Evolutionary conservation across 2,888 invertebrate genomes (phyloP).

Genomic region (Nematopogon swammerdamellus): DNA sequence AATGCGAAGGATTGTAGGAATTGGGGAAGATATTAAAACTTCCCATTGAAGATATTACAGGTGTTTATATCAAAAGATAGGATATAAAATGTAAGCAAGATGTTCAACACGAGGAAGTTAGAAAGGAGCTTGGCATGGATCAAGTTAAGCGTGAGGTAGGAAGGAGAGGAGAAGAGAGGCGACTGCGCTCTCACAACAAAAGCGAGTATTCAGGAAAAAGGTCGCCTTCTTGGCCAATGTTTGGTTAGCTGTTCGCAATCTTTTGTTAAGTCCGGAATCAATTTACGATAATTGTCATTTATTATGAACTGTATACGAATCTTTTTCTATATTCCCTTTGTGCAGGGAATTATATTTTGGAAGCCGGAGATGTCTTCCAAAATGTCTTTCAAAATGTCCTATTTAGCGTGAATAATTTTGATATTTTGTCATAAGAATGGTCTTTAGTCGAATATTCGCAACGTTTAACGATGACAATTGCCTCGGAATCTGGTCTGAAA

Average conservation of each 20-base stretch:
- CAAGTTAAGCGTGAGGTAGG: too few species aligned
- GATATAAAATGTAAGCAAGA: too few species aligned
- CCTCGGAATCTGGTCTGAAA: background rate
- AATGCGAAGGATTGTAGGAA: too few species aligned
- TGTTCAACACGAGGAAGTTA: too few species aligned
- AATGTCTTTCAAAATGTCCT: constrained; percentile 23
- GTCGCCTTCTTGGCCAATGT: constrained; percentile 58
- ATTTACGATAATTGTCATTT: constrained; percentile 57
- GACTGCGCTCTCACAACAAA: background rate
- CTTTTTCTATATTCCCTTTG: constrained; percentile 37
- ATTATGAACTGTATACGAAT: constrained; percentile 56
- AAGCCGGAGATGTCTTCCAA: background rate
- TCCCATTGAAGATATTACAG: too few species aligned
- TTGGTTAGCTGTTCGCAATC: constrained; percentile 61
- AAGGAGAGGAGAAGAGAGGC: too few species aligned
- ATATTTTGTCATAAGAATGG: constrained; percentile 25
- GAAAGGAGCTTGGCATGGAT: too few species aligned
- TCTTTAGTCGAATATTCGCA: background rate
- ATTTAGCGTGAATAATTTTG: constrained; percentile 39
- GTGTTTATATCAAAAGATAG: too few species aligned
- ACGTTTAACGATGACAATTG: background rate
- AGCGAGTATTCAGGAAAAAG: background rate
- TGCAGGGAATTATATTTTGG: constrained; percentile 13
- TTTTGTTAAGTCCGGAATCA: constrained; percentile 46
- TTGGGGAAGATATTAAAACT: too few species aligned